Percentiles rank a stretch among this genome's conserved stretches.
These are phyloP conservation scores for Cephus runcator DNA, from an alignment of 2,888 invertebrate genomes.

Conservation along the genomic window DNA sequence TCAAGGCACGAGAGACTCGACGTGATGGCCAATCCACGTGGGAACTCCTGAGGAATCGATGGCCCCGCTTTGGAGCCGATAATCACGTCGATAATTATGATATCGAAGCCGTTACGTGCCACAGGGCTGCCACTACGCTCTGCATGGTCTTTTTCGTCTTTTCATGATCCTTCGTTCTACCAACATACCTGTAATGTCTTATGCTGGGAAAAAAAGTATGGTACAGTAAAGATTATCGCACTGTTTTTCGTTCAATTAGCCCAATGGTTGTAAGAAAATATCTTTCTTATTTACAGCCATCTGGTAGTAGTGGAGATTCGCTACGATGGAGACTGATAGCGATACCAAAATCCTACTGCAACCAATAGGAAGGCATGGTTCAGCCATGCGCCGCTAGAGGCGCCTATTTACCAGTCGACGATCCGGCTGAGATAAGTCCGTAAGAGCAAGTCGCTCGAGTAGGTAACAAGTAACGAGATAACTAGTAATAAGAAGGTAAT, in stretches of 20 bases:
- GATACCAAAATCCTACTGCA: neutral
- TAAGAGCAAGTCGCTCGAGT: neutral
- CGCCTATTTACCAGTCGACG: neutral
- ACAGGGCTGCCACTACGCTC: neutral
- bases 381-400: neutral
- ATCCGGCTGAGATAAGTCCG: neutral
- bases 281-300: neutral
- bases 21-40: neutral
- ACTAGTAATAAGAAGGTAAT: slow-evolving; percentile 55
- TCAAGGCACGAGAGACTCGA: neutral
- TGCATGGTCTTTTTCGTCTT: neutral
- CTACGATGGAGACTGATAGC: neutral
- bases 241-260: neutral
- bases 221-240: neutral
- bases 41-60: neutral
- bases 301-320: neutral
- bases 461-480: slow-evolving; percentile 49
- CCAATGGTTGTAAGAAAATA: neutral
- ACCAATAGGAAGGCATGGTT: neutral
- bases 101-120: neutral
- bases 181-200: neutral
- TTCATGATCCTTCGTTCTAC: neutral
- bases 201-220: neutral
- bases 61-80: neutral
- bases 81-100: neutral